Evolutionary conservation across 1,140 invertebrate species (phyloP), one percentile per base, ranked within the genome.

Genomic region (Dicyema japonicum): DNA sequence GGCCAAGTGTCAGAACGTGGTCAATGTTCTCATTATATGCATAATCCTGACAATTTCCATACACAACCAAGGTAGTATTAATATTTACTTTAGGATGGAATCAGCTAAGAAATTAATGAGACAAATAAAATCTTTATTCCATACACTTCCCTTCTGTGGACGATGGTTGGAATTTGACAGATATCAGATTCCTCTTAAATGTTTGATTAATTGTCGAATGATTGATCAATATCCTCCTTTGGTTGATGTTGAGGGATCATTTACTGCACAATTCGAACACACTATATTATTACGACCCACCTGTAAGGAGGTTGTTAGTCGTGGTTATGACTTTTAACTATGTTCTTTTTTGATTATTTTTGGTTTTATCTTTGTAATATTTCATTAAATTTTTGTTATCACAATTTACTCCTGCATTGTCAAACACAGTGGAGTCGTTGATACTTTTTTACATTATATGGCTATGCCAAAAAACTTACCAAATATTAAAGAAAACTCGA

Each of bases 1-100:
- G 88, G 88, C 8, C 59, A 72, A 28, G 82, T 97, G 2, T 76
- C 90, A 46, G 82, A 94, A 49, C 88, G 94, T 46, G 80, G 92
- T 69, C 85, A 97, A 41, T 74, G 70, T 34, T 92, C 80, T 17
- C 88, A 97, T 57, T 97, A 97, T 42, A 97, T 94, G 85, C 94
- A 92, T 50, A 82, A 85, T 44, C 94, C 72, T 51, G 80, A 97
- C 39, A 64, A 66, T 46, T 68, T 70, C 31, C 78, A 70, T 53
- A 70, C 82, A 22, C 75, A 75, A 27, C 47, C 88, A 21, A 46
- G 60, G 43, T 54, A 37, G 30, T 27, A 31, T 7, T 17, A 15
- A 24, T 21, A 29, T 14, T 15, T 11, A 13, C 14, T 47, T 33
- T 34, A 72, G 72, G 42, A 48, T 82, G 30, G 64, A 69, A 40